Base-by-base conservation (phyloP, 2,113 vertebrate genomes). In the Chunga burmeisteri region DNA sequence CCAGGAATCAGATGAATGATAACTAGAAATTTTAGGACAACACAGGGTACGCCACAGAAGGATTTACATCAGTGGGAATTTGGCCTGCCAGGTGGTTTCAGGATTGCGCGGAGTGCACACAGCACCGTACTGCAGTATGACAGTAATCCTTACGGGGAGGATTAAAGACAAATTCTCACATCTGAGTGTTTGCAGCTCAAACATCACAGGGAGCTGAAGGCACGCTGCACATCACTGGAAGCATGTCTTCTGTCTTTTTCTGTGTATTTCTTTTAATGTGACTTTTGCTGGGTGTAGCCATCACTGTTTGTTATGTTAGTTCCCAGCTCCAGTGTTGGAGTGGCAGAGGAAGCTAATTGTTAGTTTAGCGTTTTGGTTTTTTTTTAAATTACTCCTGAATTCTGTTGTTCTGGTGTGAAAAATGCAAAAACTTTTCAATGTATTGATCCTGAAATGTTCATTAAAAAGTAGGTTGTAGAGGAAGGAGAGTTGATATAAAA, bases 341-440 rank as follows among this genome's bases (percentile, higher is more conserved):
- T 23, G 44, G 12, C 59, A 70, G 77, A 86, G 62, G 30, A 36
- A 29, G n/a, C 32, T 65, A 27, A 11, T 27, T 79, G 29, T 65
- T 90, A 36, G 10, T 78, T 61, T 74, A 52, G 18, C 32, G 19
- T 40, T 29, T 40, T 38, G 8, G 38, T 26, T 46, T 40, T 42
- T 91, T 46, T 32, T 49, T n/a, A 7, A 63, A 81, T 91, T 63
- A 40, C 27, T 85, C 26, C 49, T 75, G 25, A 36, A 42, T 2
- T 75, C 91, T 72, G 40, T 71, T 88, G 19, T 85, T 68, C 44
- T 91, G 38, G 19, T 74, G 22, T 46, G 56, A 81, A 88, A 94
- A 93, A 38, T n/a, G 7, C 12, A 87, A 80, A 67, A 67, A 4
- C 7, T 56, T 81, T 67, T 85, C 32, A 50, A 13, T 78, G 16